phyloP scores from a whole-genome alignment of 2,797 vertebrate genomes.

The Coreius guichenoti region DNA sequence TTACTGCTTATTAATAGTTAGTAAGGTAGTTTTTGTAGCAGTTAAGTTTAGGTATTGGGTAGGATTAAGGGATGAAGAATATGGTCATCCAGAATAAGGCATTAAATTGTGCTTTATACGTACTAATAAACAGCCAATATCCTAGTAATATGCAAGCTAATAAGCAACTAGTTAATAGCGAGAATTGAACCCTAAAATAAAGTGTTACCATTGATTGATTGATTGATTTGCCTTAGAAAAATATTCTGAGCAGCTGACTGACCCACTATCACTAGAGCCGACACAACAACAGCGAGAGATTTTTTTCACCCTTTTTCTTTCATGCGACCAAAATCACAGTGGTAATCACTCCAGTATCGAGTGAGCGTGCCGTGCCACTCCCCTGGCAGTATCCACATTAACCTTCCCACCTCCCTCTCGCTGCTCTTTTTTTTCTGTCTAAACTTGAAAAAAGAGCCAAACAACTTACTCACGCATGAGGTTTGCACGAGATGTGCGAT shows the following conservation, averaged over 20 bases:
- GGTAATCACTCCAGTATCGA: conserved; percentile 50
- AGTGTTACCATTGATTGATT: background rate
- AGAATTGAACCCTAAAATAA: too few species aligned
- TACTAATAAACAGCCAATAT: too few species aligned
- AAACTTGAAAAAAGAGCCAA: conserved; percentile 68
- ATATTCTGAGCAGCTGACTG: conserved; percentile 35
- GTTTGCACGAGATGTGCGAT: conserved; percentile 57
- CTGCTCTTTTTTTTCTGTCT: conserved; percentile 61
- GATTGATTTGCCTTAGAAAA: conserved; percentile 44
- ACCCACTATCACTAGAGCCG: conserved; percentile 46
- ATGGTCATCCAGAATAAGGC: too few species aligned
- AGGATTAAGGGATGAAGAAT: too few species aligned
- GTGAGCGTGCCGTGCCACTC: conserved; percentile 31
- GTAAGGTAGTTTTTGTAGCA: too few species aligned
- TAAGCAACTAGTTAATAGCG: too few species aligned
- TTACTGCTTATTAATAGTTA: too few species aligned
- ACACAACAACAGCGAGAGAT: conserved; percentile 25
- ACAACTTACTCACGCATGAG: conserved; percentile 63
- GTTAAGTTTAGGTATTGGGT: too few species aligned
- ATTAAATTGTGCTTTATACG: too few species aligned
- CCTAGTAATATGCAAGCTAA: too few species aligned
- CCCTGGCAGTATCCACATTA: conserved; percentile 44
- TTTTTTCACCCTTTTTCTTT: conserved; percentile 42
- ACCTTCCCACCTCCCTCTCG: conserved; percentile 28
- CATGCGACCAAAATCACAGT: conserved; percentile 52